phyloP scores from a whole-genome alignment of 2,797 vertebrate genomes.

The Characodon lateralis region DNA sequence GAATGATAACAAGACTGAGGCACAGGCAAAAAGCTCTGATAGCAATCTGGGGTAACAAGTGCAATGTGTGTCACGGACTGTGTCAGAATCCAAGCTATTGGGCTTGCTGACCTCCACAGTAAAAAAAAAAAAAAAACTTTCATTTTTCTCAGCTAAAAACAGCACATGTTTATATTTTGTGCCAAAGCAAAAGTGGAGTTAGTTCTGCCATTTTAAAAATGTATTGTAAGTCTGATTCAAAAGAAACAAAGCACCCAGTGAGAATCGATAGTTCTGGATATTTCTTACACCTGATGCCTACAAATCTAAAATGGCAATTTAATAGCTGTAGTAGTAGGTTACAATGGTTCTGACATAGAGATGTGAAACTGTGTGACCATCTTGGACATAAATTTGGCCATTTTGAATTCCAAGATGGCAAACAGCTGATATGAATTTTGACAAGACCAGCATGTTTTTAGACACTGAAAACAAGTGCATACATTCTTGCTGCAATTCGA shows the following conservation, averaged over 20 bases:
- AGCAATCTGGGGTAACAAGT: slow-evolving; percentile 69
- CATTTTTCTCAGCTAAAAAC: not conserved
- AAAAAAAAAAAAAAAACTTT: not conserved
- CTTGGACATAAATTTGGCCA: not conserved
- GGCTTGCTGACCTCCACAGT: not conserved
- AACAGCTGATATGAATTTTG: not conserved
- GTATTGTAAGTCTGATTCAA: not conserved
- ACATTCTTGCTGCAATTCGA: not conserved
- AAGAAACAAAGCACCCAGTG: not conserved
- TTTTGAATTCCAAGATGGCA: not conserved
- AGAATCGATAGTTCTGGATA: not conserved
- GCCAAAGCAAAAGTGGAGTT: not conserved
- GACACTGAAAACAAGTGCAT: not conserved
- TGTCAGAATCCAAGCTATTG: slow-evolving; percentile 22
- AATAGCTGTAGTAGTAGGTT: not conserved
- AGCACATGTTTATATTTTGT: not conserved
- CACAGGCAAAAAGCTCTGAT: slow-evolving; percentile 55
- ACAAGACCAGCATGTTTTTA: not conserved
- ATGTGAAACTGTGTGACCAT: not conserved
- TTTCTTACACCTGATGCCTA: not conserved
- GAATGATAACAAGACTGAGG: slow-evolving; percentile 49
- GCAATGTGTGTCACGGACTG: slow-evolving; percentile 42
- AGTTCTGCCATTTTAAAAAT: not conserved
- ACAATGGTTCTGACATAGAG: not conserved
- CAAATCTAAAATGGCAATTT: not conserved